Evolutionary conservation across 2,113 vertebrate species (phyloP).

Genomic region (Plestiodon gilberti): DNA sequence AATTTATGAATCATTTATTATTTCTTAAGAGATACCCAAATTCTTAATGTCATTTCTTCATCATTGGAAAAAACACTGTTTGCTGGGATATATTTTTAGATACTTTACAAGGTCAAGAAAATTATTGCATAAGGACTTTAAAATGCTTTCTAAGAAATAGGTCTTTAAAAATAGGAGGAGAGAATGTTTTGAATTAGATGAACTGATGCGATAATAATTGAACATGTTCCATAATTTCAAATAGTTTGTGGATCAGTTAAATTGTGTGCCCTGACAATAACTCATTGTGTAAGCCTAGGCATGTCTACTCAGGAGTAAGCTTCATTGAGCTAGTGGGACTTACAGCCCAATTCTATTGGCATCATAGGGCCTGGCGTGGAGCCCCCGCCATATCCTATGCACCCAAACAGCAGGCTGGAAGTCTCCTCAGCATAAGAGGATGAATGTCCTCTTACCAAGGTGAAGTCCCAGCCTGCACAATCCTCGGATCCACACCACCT

Average conservation of each 20-base stretch:
- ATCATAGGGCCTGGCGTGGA: no score
- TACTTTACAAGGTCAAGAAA: not conserved
- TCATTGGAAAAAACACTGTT: not conserved
- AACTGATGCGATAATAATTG: not conserved
- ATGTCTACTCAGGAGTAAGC: no score
- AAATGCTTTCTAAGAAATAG: not conserved
- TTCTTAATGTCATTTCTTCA: not conserved
- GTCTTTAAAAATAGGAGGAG: not conserved
- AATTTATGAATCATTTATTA: conserved; percentile 60
- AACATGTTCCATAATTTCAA: not conserved
- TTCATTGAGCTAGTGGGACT: no score
- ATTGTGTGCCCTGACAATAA: not conserved
- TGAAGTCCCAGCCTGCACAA: no score
- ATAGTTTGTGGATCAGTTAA: not conserved
- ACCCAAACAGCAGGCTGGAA: no score
- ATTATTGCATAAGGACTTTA: not conserved
- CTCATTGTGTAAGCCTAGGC: not conserved
- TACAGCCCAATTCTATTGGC: no score
- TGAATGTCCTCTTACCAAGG: no score
- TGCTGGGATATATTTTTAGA: not conserved
- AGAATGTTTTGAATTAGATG: not conserved
- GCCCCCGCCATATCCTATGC: no score
- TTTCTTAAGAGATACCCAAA: conserved; percentile 38
- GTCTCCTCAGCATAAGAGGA: no score
- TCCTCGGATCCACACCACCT: no score